A percentile compares a stretch with the other conserved stretches of the same genome.
Conservation (phyloP, 1,140 invertebrate genomes). For the Plutomurus gul region DNA sequence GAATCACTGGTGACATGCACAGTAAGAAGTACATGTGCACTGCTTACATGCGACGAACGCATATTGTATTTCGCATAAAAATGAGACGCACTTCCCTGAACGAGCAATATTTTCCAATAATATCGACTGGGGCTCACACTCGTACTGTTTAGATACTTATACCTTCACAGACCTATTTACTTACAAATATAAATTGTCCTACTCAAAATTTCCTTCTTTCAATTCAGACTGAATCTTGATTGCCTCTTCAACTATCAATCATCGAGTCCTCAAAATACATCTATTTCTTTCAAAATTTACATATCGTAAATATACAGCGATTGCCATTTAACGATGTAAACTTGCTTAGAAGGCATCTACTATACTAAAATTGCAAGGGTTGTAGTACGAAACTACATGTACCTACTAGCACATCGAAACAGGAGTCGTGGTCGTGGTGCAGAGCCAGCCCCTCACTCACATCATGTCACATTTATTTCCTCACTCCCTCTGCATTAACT, state of each 20-base stretch:
- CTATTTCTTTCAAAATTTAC: background rate
- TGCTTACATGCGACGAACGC: background rate
- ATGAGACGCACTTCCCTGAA: too few species aligned
- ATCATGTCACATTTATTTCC: background rate
- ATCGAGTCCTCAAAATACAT: background rate
- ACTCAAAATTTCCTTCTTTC: background rate
- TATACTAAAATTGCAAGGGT: too few species aligned
- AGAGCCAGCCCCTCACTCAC: background rate
- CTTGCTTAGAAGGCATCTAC: too few species aligned
- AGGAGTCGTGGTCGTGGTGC: too few species aligned
- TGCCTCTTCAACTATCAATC: conserved; percentile 35
- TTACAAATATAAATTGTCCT: background rate
- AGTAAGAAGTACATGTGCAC: background rate
- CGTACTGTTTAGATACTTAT: background rate
- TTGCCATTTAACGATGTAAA: too few species aligned
- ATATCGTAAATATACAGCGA: too few species aligned
- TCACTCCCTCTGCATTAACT: background rate
- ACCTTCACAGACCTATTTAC: background rate
- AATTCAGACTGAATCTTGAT: background rate
- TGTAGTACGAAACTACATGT: too few species aligned
- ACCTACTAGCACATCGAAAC: too few species aligned
- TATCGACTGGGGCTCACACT: background rate
- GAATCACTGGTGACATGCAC: background rate
- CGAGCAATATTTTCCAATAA: background rate
- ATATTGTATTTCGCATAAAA: background rate